These are phyloP conservation scores for Sialis lutaria DNA, from an alignment of 2,888 invertebrate genomes.

Conservation along the genomic window DNA sequence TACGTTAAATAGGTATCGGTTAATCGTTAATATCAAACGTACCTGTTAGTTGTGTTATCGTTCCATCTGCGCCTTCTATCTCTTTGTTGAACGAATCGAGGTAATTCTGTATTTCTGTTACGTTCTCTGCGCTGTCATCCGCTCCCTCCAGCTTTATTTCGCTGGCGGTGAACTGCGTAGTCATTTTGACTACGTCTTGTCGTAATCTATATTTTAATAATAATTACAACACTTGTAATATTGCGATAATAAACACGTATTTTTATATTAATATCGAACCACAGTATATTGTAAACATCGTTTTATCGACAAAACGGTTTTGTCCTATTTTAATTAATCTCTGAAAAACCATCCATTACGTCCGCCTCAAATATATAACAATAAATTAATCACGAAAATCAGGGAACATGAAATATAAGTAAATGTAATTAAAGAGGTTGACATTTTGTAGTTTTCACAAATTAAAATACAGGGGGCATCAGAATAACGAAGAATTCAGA, in stretches of 20 bases:
- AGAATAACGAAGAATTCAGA: conserved; percentile 41
- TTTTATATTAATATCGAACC: no score
- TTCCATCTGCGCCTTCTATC: conserved; percentile 39
- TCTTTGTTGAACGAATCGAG: conserved; percentile 70
- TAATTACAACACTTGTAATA: not conserved
- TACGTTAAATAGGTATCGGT: not conserved
- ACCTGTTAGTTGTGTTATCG: conserved; percentile 26
- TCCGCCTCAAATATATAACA: not conserved
- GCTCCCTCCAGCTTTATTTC: conserved; percentile 26
- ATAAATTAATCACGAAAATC: no score
- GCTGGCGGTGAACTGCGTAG: conserved; percentile 20
- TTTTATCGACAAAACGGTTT: no score
- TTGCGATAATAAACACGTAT: not conserved
- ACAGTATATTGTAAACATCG: no score
- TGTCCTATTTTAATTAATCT: no score
- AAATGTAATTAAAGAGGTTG: not conserved
- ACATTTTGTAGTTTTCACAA: conserved; percentile 2
- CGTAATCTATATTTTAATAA: not conserved
- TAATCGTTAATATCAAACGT: conserved; percentile 8
- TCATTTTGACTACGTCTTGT: conserved; percentile 16
- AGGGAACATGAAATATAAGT: not conserved
- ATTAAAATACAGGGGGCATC: conserved; percentile 36
- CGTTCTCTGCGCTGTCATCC: conserved; percentile 24
- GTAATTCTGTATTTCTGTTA: conserved; percentile 62
- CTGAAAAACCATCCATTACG: no score